A percentile compares a stretch with the other conserved stretches of the same genome.
Conservation (phyloP, 2,888 invertebrate species). For the Volucella bombylans region DNA sequence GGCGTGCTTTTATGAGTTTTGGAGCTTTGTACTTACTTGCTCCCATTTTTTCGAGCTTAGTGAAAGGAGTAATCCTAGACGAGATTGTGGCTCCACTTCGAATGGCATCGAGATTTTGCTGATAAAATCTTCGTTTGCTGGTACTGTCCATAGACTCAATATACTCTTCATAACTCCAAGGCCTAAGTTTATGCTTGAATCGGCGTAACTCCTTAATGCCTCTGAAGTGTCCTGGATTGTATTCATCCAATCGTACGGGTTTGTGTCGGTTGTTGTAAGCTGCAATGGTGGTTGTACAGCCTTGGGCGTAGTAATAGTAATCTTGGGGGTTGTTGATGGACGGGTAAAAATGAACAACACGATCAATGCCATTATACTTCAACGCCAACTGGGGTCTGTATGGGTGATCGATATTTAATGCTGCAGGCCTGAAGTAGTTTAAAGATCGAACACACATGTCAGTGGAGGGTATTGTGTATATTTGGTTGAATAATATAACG, state of each 20-base stretch:
- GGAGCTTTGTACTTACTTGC: conserved; percentile 30
- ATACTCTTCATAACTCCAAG: conserved; percentile 9
- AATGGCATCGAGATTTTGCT: not conserved
- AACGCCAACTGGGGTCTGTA: not conserved
- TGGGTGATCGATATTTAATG: not conserved
- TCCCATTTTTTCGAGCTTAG: conserved; percentile 26
- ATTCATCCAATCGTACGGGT: conserved; percentile 18
- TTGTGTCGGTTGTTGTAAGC: conserved; percentile 31
- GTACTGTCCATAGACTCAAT: conserved; percentile 19
- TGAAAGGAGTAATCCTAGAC: conserved; percentile 25
- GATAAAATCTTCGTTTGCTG: conserved; percentile 23
- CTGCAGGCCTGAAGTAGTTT: not conserved
- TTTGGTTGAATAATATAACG: not conserved
- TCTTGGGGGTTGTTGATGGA: conserved; percentile 1
- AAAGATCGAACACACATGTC: not conserved
- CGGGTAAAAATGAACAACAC: conserved; percentile 1
- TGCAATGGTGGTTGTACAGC: conserved; percentile 25
- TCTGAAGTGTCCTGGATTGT: not conserved
- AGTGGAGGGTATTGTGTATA: not conserved
- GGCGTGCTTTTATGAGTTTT: conserved; percentile 23
- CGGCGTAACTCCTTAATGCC: not conserved
- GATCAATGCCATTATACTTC: not conserved
- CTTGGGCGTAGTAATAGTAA: conserved; percentile 33
- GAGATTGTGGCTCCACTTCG: conserved; percentile 1
- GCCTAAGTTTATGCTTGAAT: not conserved